These are phyloP conservation scores for Matsumurasca onukii DNA, from an alignment of 1,140 invertebrate genomes.

Conservation along the genomic window DNA sequence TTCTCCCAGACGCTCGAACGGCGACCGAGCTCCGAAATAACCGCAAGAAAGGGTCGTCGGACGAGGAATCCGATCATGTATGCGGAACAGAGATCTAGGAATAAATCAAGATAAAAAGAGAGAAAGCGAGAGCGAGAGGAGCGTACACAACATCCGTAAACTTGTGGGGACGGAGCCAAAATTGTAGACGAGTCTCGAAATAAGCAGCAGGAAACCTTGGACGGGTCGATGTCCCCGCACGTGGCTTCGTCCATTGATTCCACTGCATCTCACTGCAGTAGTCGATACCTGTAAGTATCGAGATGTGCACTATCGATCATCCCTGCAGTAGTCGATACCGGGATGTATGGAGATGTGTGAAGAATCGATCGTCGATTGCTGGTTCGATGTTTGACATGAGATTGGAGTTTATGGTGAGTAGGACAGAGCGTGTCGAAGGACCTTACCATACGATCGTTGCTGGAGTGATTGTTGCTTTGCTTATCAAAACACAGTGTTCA, in stretches of 20 bases:
- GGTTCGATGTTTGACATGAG: too few relatives aligned
- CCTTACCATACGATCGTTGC: too few relatives aligned
- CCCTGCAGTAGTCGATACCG: too few relatives aligned
- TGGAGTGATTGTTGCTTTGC: too few relatives aligned
- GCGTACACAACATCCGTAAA: constrained; percentile 30
- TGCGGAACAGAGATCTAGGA: neutral
- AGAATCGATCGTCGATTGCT: too few relatives aligned
- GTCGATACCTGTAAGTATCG: too few relatives aligned
- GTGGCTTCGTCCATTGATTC: constrained; percentile 1
- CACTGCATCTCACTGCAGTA: too few relatives aligned
- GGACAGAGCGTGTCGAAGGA: too few relatives aligned
- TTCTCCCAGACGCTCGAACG: neutral
- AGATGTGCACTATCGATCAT: too few relatives aligned
- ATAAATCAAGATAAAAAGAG: constrained; percentile 1
- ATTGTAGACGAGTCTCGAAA: constrained; percentile 26
- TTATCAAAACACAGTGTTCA: too few relatives aligned
- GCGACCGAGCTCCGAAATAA: neutral
- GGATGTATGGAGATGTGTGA: too few relatives aligned
- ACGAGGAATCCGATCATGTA: neutral
- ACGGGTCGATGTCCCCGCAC: constrained; percentile 15
- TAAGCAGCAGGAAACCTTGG: constrained; percentile 4
- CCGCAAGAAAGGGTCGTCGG: neutral
- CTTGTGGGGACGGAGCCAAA: constrained; percentile 23
- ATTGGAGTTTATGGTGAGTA: too few relatives aligned
- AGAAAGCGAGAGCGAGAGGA: neutral